A percentile compares a stretch with the other conserved stretches of the same genome.
phyloP scores from a whole-genome alignment of 2,113 vertebrate genomes.

The Myocastor coypus region DNA sequence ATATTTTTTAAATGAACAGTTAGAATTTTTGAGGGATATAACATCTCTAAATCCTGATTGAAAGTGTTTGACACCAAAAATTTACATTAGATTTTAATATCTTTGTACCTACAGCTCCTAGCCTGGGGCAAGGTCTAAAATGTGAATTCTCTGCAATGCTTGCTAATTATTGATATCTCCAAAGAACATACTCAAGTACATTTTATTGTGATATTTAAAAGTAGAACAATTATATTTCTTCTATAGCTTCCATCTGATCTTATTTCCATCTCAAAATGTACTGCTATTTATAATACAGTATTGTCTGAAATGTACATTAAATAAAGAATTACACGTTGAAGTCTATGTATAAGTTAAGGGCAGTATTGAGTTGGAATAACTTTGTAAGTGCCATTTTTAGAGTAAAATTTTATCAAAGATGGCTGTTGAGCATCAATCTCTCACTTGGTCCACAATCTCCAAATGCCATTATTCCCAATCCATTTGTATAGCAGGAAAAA shows the following conservation, averaged over 20 bases:
- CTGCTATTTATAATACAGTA: not conserved
- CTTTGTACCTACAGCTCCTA: not conserved
- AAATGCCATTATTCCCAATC: not conserved
- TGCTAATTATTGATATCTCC: not conserved
- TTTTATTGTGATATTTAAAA: not conserved
- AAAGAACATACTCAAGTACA: not conserved
- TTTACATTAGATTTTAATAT: not conserved
- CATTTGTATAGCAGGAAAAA: not conserved
- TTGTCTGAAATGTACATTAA: not conserved
- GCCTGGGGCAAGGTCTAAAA: not conserved
- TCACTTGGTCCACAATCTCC: accelerated
- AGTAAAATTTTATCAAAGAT: not conserved
- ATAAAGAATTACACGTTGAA: not conserved
- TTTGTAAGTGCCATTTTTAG: not conserved
- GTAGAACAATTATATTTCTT: not conserved
- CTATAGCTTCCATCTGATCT: not conserved
- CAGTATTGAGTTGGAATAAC: not conserved
- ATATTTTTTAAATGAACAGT: not conserved
- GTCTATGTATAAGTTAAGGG: not conserved
- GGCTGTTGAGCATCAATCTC: not conserved
- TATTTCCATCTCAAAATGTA: not conserved
- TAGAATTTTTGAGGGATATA: not conserved
- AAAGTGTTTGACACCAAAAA: not conserved
- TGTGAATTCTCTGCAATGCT: not conserved
- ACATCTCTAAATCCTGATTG: not conserved